phyloP scores from a whole-genome alignment of 2,888 invertebrate species.

The Athalia circularis region DNA sequence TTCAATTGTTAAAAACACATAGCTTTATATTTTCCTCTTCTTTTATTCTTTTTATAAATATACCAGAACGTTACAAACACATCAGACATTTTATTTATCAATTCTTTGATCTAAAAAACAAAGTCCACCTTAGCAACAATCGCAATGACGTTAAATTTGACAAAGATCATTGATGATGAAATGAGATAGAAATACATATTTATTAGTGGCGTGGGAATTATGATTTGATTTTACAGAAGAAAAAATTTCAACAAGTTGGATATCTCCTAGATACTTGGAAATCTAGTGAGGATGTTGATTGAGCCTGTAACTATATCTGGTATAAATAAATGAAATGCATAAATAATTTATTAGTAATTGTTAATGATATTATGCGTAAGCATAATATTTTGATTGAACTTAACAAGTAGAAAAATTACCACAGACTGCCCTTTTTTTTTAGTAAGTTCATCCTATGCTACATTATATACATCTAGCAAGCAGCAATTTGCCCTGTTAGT shows the following conservation, averaged over 20 bases:
- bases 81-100: neutral
- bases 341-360: constrained; percentile 45
- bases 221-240: too few relatives aligned
- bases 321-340: constrained; percentile 41
- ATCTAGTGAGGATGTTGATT: constrained; percentile 12
- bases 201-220: too few relatives aligned
- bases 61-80: constrained; percentile 26
- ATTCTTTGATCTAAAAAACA: too few relatives aligned
- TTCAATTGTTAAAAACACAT: constrained; percentile 36
- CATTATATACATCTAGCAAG: constrained; percentile 71
- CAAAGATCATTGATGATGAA: too few relatives aligned
- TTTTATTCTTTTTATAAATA: neutral
- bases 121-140: too few relatives aligned
- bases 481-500: constrained; percentile 58
- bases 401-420: constrained; percentile 40
- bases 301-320: constrained; percentile 36
- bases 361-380: constrained; percentile 13
- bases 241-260: too few relatives aligned
- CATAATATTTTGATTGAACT: constrained; percentile 41
- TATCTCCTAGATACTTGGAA: neutral
- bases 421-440: constrained; percentile 36
- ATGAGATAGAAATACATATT: too few relatives aligned
- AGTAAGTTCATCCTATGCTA: constrained; percentile 65
- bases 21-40: constrained; percentile 1
- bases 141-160: too few relatives aligned